Conservation (phyloP, 2,113 vertebrate genomes). For the Sakesphorus luctuosus region DNA sequence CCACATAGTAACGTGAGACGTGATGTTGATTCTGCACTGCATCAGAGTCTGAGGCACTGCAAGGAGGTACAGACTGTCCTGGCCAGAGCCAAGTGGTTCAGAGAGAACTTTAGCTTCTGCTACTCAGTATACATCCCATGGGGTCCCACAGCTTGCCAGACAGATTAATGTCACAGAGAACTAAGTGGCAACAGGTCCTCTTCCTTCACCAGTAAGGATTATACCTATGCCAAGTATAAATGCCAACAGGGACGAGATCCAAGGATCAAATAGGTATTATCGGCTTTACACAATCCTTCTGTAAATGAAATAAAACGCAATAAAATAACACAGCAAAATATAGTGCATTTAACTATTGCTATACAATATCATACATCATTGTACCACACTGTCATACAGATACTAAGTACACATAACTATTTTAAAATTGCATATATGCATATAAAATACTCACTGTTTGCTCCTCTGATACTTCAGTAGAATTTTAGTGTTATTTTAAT, state of each 20-base stretch:
- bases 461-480: not conserved
- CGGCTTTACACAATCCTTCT: not conserved
- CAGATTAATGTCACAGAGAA: not conserved
- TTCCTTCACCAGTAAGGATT: not conserved
- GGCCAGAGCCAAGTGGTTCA: not conserved
- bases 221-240: not conserved
- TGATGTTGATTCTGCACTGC: not conserved
- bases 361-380: not conserved
- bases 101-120: not conserved
- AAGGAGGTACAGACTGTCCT: not conserved
- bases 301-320: not conserved
- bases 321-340: not conserved
- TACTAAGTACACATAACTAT: not conserved
- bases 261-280: not conserved
- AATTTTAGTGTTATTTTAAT: not conserved
- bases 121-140: not conserved
- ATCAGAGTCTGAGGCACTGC: not conserved
- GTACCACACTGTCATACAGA: not conserved
- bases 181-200: not conserved
- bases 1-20: not conserved
- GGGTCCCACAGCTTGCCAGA: not conserved
- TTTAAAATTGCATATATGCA: not conserved
- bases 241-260: not conserved
- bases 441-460: not conserved
- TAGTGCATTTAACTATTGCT: not conserved